Evolutionary conservation across 2,797 vertebrate species (phyloP).

Genomic region (Otus scops): DNA sequence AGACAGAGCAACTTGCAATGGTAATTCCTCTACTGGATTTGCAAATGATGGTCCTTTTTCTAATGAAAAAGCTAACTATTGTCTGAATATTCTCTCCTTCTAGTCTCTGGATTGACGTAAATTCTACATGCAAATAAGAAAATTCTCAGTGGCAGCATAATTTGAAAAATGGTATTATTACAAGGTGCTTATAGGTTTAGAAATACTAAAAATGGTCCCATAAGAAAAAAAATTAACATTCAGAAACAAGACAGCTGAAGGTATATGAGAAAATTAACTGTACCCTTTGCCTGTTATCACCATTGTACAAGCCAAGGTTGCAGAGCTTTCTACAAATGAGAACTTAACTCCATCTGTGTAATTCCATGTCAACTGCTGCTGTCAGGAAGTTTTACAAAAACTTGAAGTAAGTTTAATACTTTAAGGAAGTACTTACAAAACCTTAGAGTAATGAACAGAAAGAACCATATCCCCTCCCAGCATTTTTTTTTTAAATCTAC

Average conservation of each 20-base stretch:
- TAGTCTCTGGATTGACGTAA: not conserved
- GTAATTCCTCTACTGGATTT: not conserved
- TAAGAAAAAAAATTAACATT: slow-evolving; percentile 3
- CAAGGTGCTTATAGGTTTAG: not conserved
- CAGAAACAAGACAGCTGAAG: not conserved
- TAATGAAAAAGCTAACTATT: not conserved
- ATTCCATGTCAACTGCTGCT: not conserved
- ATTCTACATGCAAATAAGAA: not conserved
- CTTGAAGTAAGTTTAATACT: not conserved
- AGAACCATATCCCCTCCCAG: not conserved
- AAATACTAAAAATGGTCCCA: not conserved
- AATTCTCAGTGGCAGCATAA: not conserved
- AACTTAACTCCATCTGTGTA: not conserved
- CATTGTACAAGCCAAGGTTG: not conserved
- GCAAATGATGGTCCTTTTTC: not conserved
- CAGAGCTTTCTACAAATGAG: not conserved
- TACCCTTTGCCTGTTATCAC: not conserved
- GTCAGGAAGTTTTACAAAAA: not conserved
- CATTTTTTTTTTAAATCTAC: not conserved
- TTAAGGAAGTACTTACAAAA: not conserved
- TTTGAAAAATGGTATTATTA: slow-evolving; percentile 17
- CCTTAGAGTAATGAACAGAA: not conserved
- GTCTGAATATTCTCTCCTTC: not conserved
- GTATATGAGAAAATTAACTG: not conserved
- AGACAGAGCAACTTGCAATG: not conserved